Base-by-base conservation (phyloP, 2,113 vertebrate genomes). In the Grallaria varia region DNA sequence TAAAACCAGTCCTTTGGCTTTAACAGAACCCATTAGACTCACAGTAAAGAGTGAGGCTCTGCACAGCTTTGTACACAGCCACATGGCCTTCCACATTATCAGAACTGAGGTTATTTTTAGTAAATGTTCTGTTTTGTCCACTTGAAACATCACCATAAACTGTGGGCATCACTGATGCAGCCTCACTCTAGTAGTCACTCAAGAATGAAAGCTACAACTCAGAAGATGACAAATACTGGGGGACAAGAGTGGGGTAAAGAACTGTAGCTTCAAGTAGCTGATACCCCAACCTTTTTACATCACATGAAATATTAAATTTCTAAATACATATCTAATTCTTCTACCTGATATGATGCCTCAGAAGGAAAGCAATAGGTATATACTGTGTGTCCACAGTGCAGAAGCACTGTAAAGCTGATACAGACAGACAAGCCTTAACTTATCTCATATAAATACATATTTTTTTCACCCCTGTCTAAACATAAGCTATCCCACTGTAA, bases 331-430 rank as follows among this genome's bases (percentile, higher is more conserved):
- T 50, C 45, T 87, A n/a, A 40, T 45, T 76, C 7, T 80, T 58
- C 49, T 63, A n/a, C 39, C 8, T 63, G 19, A 40, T 58, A 45
- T 0, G 0, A 27, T 74, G 63, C 12, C 73, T 84, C 2, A 2
- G 31, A 55, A 22, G 40, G 23, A 86, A 90, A 92, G 53, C 24
- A 59, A 62, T 8, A 84, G 28, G 30, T n/a, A 56, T 5, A n/a
- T 4, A 8, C 23, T 33, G 6, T 59, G 21, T 19, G 19, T 19
- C 28, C 45, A n/a, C 72, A 59, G 20, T 31, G 35, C 39, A 72
- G 74, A 85, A 82, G 30, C 47, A 56, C n/a, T 40, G 20, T 21
- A 63, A 67, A 85, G 39, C 13, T 52, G 40, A 69, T 44, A 55
- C 0, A 62, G 49, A 69, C 12, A 79, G 30, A 69, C 23, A 49